These are phyloP conservation scores for Ianthella basta DNA, from an alignment of 37 sponge, comb jelly and placozoan genomes.

Conservation along the genomic window DNA sequence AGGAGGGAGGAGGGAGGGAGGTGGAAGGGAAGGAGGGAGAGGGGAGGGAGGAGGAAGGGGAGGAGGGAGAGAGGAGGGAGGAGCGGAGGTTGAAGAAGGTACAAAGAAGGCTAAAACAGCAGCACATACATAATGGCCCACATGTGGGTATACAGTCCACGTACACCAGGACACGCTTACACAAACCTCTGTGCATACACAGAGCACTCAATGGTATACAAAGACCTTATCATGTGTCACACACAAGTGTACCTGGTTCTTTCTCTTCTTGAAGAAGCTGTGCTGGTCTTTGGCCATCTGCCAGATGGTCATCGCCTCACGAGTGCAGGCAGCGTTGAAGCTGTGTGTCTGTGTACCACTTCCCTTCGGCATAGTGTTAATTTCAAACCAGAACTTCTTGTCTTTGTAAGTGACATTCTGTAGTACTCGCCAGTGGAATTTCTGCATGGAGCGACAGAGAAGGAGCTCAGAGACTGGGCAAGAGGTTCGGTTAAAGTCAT, in stretches of 20 bases:
- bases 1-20: too few species aligned
- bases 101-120: too few species aligned
- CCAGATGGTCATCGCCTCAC: slow-evolving; percentile 69
- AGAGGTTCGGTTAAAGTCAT: too few species aligned
- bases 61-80: too few species aligned
- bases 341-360: slow-evolving; percentile 25
- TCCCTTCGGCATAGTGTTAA: slow-evolving; percentile 3
- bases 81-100: too few species aligned
- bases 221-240: background rate
- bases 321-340: slow-evolving; percentile 56
- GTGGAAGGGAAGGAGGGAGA: too few species aligned
- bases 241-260: background rate
- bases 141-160: too few species aligned
- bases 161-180: too few species aligned
- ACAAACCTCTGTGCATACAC: background rate
- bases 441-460: slow-evolving; percentile 21
- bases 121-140: too few species aligned
- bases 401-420: slow-evolving; percentile 83
- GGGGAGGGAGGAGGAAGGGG: too few species aligned
- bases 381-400: slow-evolving; percentile 84
- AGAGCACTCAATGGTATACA: background rate
- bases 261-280: slow-evolving; percentile 48
- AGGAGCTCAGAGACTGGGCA: too few species aligned
- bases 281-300: slow-evolving; percentile 84
- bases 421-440: slow-evolving; percentile 77